These are phyloP conservation scores for Hylyphantes graminicola DNA, from an alignment of 1,140 invertebrate genomes.

Conservation along the genomic window DNA sequence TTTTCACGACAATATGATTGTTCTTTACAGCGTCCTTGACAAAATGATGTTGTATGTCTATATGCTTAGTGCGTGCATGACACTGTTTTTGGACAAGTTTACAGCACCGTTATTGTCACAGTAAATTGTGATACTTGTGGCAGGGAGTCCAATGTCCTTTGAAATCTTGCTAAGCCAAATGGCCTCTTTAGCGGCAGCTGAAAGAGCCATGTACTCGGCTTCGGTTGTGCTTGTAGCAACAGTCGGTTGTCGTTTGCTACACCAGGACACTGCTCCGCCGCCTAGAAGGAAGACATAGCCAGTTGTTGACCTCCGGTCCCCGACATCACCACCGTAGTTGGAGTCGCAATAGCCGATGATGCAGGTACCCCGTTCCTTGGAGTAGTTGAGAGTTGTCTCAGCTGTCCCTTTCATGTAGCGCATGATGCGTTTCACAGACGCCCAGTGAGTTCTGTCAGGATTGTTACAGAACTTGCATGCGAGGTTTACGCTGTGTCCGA, in stretches of 20 bases:
- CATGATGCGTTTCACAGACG: slow-evolving; percentile 68
- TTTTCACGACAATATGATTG: slow-evolving; percentile 62
- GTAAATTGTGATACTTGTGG: slow-evolving; percentile 6
- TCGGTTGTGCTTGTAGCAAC: slow-evolving; percentile 45
- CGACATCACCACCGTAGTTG: slow-evolving; percentile 67
- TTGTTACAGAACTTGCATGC: slow-evolving; percentile 69
- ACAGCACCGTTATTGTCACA: slow-evolving; percentile 64
- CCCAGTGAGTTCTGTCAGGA: slow-evolving; percentile 66
- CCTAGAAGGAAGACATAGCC: slow-evolving; percentile 63
- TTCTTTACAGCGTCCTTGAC: slow-evolving; percentile 66
- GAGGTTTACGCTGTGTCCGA: slow-evolving; percentile 67
- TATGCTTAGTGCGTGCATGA: slow-evolving; percentile 64
- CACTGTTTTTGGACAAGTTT: slow-evolving; percentile 61
- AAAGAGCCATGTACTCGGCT: background rate
- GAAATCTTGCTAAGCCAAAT: slow-evolving; percentile 65
- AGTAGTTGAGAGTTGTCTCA: background rate
- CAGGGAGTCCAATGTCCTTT: background rate
- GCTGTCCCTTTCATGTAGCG: slow-evolving; percentile 69
- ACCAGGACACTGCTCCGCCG: slow-evolving; percentile 63
- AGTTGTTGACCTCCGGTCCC: slow-evolving; percentile 65
- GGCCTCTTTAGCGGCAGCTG: background rate
- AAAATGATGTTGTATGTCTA: slow-evolving; percentile 64
- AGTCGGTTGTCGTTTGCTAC: slow-evolving; percentile 34
- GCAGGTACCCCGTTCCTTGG: background rate
- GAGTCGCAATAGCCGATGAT: slow-evolving; percentile 65